Conservation (phyloP, 2,888 invertebrate species). For the Machimus atricapillus region DNA sequence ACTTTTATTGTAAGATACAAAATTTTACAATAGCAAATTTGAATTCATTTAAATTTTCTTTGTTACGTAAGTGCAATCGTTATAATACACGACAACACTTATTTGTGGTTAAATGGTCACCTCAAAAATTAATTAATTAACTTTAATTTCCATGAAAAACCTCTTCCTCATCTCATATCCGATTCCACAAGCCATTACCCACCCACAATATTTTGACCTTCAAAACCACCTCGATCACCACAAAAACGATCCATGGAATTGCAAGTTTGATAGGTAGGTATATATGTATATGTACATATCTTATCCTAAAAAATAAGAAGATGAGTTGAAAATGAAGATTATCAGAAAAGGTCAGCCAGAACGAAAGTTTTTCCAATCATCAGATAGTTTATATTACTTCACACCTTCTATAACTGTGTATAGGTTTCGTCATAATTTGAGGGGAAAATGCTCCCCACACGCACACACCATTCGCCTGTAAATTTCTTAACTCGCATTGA, state of each 20-base stretch:
- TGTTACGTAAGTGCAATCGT: no score
- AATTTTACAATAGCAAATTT: no score
- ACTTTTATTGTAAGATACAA: no score
- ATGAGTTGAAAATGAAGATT: neutral
- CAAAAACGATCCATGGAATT: neutral
- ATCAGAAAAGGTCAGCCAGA: neutral
- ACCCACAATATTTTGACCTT: neutral
- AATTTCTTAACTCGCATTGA: neutral
- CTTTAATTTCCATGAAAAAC: neutral
- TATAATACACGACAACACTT: neutral
- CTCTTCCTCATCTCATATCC: neutral
- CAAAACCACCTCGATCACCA: neutral
- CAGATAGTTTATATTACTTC: neutral
- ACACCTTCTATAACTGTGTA: neutral
- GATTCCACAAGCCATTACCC: neutral
- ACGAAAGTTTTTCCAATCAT: neutral
- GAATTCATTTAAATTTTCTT: no score
- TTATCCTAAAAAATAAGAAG: neutral
- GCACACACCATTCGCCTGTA: neutral
- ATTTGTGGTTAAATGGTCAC: neutral
- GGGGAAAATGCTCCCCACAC: neutral
- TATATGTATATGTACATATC: no score
- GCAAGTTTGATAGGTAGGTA: neutral
- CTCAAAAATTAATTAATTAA: neutral
- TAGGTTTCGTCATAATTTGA: neutral